Evolutionary conservation across 1,140 invertebrate species (phyloP).

Genomic region (Nasonia longicornis): DNA sequence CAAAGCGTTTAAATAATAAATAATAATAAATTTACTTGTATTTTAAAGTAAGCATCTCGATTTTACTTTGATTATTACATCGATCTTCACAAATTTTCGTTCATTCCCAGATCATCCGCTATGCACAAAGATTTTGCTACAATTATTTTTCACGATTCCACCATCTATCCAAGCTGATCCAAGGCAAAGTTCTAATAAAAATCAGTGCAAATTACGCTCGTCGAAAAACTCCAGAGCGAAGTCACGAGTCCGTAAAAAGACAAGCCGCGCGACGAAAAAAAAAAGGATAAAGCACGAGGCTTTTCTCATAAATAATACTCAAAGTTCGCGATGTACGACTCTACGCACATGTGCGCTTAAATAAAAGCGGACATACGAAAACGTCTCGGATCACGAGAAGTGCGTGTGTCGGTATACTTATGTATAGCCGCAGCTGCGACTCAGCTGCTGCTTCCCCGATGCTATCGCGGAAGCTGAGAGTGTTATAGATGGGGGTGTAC

Average conservation of each 20-base stretch:
- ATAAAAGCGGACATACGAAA: no score
- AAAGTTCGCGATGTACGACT: not conserved
- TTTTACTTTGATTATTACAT: slow-evolving; percentile 5
- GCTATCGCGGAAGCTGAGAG: not conserved
- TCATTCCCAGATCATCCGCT: not conserved
- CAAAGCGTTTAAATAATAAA: not conserved
- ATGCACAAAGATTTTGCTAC: not conserved
- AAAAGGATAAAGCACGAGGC: not conserved
- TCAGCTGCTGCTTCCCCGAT: not conserved
- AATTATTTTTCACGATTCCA: no score
- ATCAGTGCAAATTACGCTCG: not conserved
- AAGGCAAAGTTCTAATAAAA: not conserved
- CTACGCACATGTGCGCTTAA: not conserved
- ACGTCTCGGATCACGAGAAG: not conserved
- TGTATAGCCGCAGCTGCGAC: not conserved
- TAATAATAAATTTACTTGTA: slow-evolving; percentile 34
- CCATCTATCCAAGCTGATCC: no score
- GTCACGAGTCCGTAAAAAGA: no score
- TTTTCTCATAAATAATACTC: no score
- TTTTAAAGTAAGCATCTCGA: slow-evolving; percentile 19
- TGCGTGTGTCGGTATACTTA: not conserved
- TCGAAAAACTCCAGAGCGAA: no score
- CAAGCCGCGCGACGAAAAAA: not conserved
- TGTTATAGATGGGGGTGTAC: not conserved
- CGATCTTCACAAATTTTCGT: slow-evolving; percentile 1